Evolutionary conservation across 2,888 invertebrate genomes (phyloP).

Genomic region (Taenaris catops): DNA sequence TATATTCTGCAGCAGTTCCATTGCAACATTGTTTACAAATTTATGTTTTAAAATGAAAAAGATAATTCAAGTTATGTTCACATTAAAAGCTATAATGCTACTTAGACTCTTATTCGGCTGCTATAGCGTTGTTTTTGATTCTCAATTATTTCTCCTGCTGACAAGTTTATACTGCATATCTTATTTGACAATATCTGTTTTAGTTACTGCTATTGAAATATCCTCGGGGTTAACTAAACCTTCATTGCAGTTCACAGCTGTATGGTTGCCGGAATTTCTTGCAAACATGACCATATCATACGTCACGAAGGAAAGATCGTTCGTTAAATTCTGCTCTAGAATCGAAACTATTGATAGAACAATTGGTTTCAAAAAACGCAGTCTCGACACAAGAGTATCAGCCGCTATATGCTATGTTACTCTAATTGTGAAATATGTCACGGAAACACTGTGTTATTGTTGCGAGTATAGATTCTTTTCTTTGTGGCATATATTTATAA

Average conservation of each 20-base stretch:
- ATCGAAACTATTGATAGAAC: slow-evolving; percentile 11
- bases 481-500: background rate
- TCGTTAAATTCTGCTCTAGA: slow-evolving; percentile 7
- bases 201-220: background rate
- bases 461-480: background rate
- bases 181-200: slow-evolving; percentile 2
- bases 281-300: slow-evolving; percentile 6
- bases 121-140: slow-evolving; percentile 5
- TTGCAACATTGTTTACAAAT: background rate
- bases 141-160: slow-evolving; percentile 3
- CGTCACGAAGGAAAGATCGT: slow-evolving; percentile 1
- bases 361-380: slow-evolving; percentile 5
- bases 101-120: slow-evolving; percentile 14
- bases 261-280: slow-evolving; percentile 7
- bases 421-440: background rate
- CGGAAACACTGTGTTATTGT: slow-evolving; percentile 4
- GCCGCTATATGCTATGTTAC: background rate
- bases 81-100: slow-evolving; percentile 8
- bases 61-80: slow-evolving; percentile 2
- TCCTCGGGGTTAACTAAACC: slow-evolving; percentile 1
- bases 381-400: slow-evolving; percentile 1
- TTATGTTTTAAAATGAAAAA: background rate
- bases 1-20: too few species aligned
- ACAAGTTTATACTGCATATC: slow-evolving; percentile 4
- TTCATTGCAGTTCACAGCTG: slow-evolving; percentile 1